phyloP scores from a whole-genome alignment of 2,113 vertebrate species.

The Dasyornis broadbenti region DNA sequence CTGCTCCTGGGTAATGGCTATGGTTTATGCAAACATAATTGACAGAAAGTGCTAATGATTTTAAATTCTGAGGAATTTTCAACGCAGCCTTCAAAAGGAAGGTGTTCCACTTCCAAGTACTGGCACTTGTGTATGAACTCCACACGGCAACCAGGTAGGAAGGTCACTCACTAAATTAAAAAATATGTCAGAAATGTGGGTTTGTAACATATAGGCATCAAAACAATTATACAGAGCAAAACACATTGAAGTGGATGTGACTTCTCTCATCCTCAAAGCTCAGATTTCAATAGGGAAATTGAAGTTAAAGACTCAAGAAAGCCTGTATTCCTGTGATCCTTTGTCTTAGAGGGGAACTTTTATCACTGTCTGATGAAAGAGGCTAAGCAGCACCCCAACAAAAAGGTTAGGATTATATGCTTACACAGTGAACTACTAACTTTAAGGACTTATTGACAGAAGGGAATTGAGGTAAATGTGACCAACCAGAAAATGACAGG shows the following conservation, averaged over 20 bases:
- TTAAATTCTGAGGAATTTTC: background rate
- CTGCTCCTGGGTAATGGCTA: background rate
- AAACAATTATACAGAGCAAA: background rate
- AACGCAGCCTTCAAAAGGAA: background rate
- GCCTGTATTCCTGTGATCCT: background rate
- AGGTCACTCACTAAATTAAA: background rate
- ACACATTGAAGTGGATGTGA: background rate
- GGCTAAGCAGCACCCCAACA: background rate
- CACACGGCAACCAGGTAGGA: background rate
- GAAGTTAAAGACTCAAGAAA: background rate
- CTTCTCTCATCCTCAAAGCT: slow-evolving; percentile 1
- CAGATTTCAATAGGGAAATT: slow-evolving; percentile 25
- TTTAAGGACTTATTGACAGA: background rate
- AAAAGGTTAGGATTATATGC: background rate
- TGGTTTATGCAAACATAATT: background rate
- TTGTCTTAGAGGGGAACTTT: background rate
- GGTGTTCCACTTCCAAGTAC: background rate
- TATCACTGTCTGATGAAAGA: background rate
- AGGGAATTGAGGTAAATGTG: background rate
- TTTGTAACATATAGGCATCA: background rate
- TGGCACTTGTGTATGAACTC: background rate
- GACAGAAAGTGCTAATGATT: background rate
- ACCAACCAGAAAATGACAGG: background rate
- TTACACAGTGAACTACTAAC: background rate
- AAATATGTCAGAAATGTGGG: background rate